Percentiles rank a stretch among this genome's conserved stretches.
These are phyloP conservation scores for Bradypodion ventrale DNA, from an alignment of 2,797 vertebrate genomes.

Conservation along the genomic window DNA sequence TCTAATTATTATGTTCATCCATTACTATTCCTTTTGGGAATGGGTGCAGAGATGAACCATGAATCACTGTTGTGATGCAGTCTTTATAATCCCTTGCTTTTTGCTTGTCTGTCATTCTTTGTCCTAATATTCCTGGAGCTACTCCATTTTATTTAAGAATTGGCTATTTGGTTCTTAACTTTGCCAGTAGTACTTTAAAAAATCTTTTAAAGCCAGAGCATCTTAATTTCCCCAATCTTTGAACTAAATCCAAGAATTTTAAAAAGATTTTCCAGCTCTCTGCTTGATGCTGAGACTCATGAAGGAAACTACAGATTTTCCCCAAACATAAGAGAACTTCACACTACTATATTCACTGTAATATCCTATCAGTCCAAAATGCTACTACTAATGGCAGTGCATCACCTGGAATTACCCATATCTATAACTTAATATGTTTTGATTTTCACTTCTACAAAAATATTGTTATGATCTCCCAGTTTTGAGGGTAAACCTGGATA, in stretches of 20 bases:
- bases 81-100: background rate
- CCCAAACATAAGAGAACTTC: no score
- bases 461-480: no score
- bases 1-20: background rate
- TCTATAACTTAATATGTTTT: no score
- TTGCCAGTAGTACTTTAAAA: background rate
- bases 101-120: background rate
- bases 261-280: background rate
- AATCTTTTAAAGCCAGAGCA: background rate
- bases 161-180: background rate
- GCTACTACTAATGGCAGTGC: background rate
- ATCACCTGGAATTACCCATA: background rate
- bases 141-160: no score
- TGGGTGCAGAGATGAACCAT: background rate
- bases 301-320: no score
- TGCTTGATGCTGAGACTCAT: no score
- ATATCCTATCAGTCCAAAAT: background rate
- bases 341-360: background rate
- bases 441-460: no score
- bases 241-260: no score
- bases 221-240: background rate
- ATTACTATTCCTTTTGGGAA: background rate
- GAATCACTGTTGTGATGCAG: no score
- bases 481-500: no score
- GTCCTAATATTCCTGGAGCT: no score